Conservation (phyloP, 53 echinoderm and acorn worm species). For the Holothuria scabra region DNA sequence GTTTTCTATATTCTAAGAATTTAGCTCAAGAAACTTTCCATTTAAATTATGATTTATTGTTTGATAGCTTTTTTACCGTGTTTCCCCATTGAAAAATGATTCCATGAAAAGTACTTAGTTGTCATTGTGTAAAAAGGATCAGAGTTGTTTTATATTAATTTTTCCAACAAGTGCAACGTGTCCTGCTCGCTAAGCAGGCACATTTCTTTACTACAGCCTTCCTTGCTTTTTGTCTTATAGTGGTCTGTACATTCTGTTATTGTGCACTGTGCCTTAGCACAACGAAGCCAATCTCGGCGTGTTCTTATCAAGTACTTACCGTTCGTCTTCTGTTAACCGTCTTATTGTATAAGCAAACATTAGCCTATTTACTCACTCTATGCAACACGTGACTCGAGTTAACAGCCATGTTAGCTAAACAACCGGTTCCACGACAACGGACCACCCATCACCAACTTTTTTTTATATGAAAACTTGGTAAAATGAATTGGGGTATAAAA, state of each 20-base stretch:
- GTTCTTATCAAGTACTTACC: too few relatives aligned
- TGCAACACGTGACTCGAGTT: too few relatives aligned
- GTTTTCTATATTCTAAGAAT: constrained; percentile 47
- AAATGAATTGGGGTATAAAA: too few relatives aligned
- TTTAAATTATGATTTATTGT: constrained; percentile 46
- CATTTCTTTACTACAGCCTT: constrained; percentile 15
- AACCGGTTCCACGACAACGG: too few relatives aligned
- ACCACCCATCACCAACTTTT: too few relatives aligned
- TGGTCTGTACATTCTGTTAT: constrained; percentile 10
- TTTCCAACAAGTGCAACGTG: constrained; percentile 37
- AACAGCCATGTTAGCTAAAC: too few relatives aligned
- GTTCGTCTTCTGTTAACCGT: too few relatives aligned
- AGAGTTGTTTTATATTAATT: constrained; percentile 36
- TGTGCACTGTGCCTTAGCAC: constrained; percentile 1
- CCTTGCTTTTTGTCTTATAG: background rate
- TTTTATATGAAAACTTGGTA: too few relatives aligned
- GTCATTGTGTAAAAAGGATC: constrained; percentile 33
- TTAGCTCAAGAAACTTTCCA: constrained; percentile 47
- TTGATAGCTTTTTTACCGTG: constrained; percentile 37
- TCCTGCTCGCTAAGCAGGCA: background rate
- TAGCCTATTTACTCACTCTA: too few relatives aligned
- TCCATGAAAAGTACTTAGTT: constrained; percentile 47
- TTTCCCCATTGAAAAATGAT: constrained; percentile 46
- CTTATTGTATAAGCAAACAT: too few relatives aligned
- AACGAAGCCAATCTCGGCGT: too few relatives aligned